Evolutionary conservation across 2,797 vertebrate genomes (phyloP), one percentile per base, ranked within the genome.

Genomic region (Enteromius radiatus): DNA sequence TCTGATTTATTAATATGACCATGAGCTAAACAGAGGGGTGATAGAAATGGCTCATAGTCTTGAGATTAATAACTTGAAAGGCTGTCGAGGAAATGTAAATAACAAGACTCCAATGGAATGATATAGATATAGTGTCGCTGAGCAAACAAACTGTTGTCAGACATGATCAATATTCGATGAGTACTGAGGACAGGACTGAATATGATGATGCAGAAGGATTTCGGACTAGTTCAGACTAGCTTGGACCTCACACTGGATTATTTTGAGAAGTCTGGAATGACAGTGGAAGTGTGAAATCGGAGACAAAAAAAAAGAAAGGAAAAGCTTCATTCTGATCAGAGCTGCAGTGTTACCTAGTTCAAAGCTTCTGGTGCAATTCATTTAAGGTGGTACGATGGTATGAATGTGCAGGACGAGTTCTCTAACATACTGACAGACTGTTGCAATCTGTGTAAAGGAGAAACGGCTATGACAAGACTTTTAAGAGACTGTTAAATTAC

Each of bases 1-100:
- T 69, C 38, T 59, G 49, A 77, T 83, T 76, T 69, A 83, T 69
- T 76, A 68, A 59, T 67, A 61, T 47, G 38, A 70, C 64, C 7
- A 49, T 8, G 63, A 76, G 49, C 73, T 76, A 68, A 82, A 68
- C 49, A 69, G 21, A 14, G 2, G 36, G 41, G 49, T 77, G 49
- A 36, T 45, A 59, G 47, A 47, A 76, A 47, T 61, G 38, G 61
- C 49, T 68, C 64, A 76, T 43, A 28, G 36, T 26, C 28, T 76
- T 11, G 36, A 76, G 73, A 76, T 68, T 31, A 82, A 76, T 68
- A 83, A 54, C 63, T 45, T 21, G 49, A 61, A 26, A 69, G 38
- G 17, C 73, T 56, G 49, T 68, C 0, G 1, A 47, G 26, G 21
- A 52, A 11, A 65, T 54, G 45, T 75, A 52, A 74, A 81, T 73